These are phyloP conservation scores for Lepus oiostolus DNA, from an alignment of 2,797 vertebrate species.

Conservation along the genomic window DNA sequence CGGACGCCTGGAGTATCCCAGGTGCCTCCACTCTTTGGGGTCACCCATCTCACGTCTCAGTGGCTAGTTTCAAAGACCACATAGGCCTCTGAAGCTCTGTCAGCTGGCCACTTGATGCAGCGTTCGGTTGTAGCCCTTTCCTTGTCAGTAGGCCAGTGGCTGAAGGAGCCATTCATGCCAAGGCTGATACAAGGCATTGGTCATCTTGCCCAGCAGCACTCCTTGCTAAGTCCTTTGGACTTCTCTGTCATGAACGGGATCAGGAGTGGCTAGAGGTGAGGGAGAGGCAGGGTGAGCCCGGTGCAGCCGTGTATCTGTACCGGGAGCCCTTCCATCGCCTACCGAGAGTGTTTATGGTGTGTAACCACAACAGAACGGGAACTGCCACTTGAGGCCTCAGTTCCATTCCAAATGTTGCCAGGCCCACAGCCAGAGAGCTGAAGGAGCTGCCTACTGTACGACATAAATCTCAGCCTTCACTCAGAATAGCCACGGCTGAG, in stretches of 20 bases:
- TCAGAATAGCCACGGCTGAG: slow-evolving; percentile 53
- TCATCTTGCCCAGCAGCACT: slow-evolving; percentile 36
- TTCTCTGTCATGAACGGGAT: slow-evolving; percentile 73
- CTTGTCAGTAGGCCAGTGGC: background rate
- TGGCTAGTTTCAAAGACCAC: slow-evolving; percentile 2
- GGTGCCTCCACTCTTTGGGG: background rate
- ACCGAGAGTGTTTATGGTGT: slow-evolving; percentile 68
- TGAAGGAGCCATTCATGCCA: background rate
- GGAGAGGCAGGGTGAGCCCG: slow-evolving; percentile 20
- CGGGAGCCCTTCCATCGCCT: slow-evolving; percentile 26
- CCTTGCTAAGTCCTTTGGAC: slow-evolving; percentile 67
- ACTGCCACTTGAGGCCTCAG: slow-evolving; percentile 73
- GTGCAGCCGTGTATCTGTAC: slow-evolving; percentile 69
- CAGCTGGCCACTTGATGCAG: background rate
- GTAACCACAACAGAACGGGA: slow-evolving; percentile 84
- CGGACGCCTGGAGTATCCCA: background rate
- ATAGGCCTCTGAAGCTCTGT: background rate
- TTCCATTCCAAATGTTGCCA: slow-evolving; percentile 71
- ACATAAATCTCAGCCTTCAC: slow-evolving; percentile 27
- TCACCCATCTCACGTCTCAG: background rate
- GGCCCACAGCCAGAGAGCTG: slow-evolving; percentile 65
- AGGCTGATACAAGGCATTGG: background rate
- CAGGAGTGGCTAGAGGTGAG: background rate
- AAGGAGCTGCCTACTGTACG: slow-evolving; percentile 70
- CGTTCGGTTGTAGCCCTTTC: background rate